These are phyloP conservation scores for Drosophila meridiana DNA, from an alignment of 2,888 invertebrate species.

Conservation along the genomic window DNA sequence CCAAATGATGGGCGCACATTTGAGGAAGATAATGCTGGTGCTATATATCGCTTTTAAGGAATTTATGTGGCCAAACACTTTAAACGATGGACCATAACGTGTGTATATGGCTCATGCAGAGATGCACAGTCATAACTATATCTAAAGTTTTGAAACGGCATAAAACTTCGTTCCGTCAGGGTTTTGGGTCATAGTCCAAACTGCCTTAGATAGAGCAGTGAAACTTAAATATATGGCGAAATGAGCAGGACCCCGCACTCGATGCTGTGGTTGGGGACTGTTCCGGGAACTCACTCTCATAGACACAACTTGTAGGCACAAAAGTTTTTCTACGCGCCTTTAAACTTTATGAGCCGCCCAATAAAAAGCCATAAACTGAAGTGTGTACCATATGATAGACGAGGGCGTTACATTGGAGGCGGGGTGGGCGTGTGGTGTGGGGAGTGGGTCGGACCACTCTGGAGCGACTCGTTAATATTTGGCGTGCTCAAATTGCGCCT, in stretches of 20 bases:
- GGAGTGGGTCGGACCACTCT: background rate
- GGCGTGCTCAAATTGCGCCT: constrained; percentile 55
- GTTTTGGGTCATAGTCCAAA: constrained; percentile 3
- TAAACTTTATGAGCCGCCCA: constrained; percentile 57
- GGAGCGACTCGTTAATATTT: constrained; percentile 51
- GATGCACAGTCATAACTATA: constrained; percentile 26
- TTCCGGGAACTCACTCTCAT: background rate
- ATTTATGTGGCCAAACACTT: constrained; percentile 32
- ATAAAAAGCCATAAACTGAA: constrained; percentile 61
- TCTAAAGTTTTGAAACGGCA: constrained; percentile 47
- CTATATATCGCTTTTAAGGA: constrained; percentile 16
- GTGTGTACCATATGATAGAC: constrained; percentile 51
- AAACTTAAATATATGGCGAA: constrained; percentile 42
- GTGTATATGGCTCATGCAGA: background rate
- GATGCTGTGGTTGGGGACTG: background rate
- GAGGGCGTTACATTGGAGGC: background rate
- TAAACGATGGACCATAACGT: constrained; percentile 8
- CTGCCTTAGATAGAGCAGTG: constrained; percentile 21
- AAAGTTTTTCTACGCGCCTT: constrained; percentile 43
- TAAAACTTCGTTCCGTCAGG: constrained; percentile 40
- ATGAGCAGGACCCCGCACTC: background rate
- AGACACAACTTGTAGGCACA: constrained; percentile 8
- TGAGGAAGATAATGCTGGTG: constrained; percentile 11
- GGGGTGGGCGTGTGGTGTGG: background rate
- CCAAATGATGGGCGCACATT: constrained; percentile 17